These are phyloP conservation scores for Xiphophorus couchianus DNA, from an alignment of 2,113 vertebrate species.

Conservation along the genomic window DNA sequence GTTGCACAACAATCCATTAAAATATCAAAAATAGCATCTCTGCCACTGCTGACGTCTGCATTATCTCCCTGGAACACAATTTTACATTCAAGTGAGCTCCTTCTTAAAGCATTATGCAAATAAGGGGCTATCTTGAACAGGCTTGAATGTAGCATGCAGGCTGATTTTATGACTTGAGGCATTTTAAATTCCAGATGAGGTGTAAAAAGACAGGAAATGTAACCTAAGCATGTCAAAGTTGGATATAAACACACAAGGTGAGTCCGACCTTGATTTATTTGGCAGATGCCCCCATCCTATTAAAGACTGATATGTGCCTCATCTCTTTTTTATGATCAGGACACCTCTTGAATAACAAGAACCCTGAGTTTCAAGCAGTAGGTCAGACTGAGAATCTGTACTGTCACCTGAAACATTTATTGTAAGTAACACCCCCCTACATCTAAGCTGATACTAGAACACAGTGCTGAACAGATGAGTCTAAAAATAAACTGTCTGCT, in stretches of 20 bases:
- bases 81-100: not conserved
- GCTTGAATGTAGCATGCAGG: not conserved
- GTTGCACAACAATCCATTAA: not conserved
- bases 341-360: not conserved
- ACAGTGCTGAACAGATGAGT: constrained; percentile 6
- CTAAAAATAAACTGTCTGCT: constrained; percentile 60
- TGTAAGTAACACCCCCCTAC: too few relatives aligned
- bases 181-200: not conserved
- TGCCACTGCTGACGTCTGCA: not conserved
- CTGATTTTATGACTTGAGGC: not conserved
- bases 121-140: not conserved
- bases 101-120: not conserved
- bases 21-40: not conserved
- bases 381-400: not conserved
- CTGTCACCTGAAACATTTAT: not conserved
- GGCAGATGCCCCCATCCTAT: constrained; percentile 7
- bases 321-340: constrained; percentile 1
- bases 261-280: constrained; percentile 30
- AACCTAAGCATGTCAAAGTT: not conserved
- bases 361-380: not conserved
- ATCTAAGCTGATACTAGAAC: constrained; percentile 8
- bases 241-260: not conserved
- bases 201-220: not conserved
- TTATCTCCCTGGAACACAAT: not conserved
- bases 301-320: not conserved